Percentiles rank a stretch among this genome's conserved stretches.
phyloP scores from a whole-genome alignment of 2,797 vertebrate species.

The Adrianichthys oophorus region DNA sequence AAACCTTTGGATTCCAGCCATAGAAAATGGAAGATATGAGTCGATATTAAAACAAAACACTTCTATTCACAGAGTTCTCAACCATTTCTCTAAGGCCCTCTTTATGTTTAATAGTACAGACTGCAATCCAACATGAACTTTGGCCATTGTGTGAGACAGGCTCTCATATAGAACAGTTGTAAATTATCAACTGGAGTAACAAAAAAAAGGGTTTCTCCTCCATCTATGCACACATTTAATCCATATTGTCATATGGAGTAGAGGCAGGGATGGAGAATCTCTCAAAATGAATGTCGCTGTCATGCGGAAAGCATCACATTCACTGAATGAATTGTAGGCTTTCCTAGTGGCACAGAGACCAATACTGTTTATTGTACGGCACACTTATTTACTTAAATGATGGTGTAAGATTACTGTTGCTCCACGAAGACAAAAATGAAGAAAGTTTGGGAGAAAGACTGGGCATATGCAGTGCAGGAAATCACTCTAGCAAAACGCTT shows the following conservation, averaged over 20 bases:
- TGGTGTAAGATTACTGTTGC: conserved; percentile 57
- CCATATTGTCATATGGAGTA: conserved; percentile 22
- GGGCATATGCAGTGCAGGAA: conserved; percentile 52
- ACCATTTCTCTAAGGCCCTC: conserved; percentile 48
- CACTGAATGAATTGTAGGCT: conserved; percentile 67
- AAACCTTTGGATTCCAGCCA: conserved; percentile 28
- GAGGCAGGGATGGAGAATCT: conserved; percentile 52
- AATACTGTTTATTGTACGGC: conserved; percentile 70
- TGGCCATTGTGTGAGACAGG: conserved; percentile 50
- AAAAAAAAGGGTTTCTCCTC: conserved; percentile 8
- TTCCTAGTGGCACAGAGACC: conserved; percentile 64
- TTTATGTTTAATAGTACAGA: conserved; percentile 66
- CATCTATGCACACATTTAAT: conserved; percentile 7
- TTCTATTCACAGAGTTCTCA: conserved; percentile 47
- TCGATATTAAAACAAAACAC: conserved; percentile 54
- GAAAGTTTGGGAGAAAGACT: conserved; percentile 33
- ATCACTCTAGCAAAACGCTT: conserved; percentile 28
- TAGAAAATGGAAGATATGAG: conserved; percentile 27
- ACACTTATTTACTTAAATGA: conserved; percentile 55
- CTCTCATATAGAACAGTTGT: conserved; percentile 26
- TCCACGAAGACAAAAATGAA: conserved; percentile 48
- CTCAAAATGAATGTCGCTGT: conserved; percentile 63
- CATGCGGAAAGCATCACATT: conserved; percentile 71
- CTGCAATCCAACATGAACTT: conserved; percentile 44
- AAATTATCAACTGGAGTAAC: conserved; percentile 18